Evolutionary conservation across 1,140 invertebrate genomes (phyloP).

Genomic region (Orussus abietinus): DNA sequence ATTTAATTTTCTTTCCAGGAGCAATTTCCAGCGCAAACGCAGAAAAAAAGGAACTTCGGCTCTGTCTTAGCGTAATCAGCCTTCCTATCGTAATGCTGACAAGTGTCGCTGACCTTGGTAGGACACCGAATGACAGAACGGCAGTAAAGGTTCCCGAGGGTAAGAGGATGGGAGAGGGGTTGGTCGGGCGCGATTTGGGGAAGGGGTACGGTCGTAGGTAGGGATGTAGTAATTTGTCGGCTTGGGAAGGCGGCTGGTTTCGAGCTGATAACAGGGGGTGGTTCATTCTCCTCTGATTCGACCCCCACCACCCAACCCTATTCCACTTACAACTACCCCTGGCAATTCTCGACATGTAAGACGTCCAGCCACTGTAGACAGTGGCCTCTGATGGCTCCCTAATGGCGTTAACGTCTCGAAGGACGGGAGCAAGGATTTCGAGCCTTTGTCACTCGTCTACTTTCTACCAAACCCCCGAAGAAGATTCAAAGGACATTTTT

Average conservation of each 20-base stretch:
- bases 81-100: too few species aligned
- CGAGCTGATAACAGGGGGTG: constrained; percentile 46
- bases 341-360: constrained; percentile 33
- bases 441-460: too few species aligned
- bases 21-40: too few species aligned
- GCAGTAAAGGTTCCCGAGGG: constrained; percentile 21
- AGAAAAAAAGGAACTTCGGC: too few species aligned
- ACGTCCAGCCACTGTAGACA: constrained; percentile 27
- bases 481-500: too few species aligned
- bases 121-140: constrained; percentile 23
- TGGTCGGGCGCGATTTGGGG: constrained; percentile 34
- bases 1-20: too few species aligned
- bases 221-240: constrained; percentile 51
- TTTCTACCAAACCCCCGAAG: too few species aligned
- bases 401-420: too few species aligned
- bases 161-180: constrained; percentile 15
- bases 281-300: constrained; percentile 47
- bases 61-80: too few species aligned
- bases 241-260: constrained; percentile 43
- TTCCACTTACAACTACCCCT: constrained; percentile 27
- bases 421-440: too few species aligned
- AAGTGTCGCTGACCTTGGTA: constrained; percentile 26
- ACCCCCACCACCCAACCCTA: constrained; percentile 19
- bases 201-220: constrained; percentile 25
- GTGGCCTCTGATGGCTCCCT: too few species aligned